Conservation (phyloP, 2,888 invertebrate genomes). For the Tethea ocularis region DNA sequence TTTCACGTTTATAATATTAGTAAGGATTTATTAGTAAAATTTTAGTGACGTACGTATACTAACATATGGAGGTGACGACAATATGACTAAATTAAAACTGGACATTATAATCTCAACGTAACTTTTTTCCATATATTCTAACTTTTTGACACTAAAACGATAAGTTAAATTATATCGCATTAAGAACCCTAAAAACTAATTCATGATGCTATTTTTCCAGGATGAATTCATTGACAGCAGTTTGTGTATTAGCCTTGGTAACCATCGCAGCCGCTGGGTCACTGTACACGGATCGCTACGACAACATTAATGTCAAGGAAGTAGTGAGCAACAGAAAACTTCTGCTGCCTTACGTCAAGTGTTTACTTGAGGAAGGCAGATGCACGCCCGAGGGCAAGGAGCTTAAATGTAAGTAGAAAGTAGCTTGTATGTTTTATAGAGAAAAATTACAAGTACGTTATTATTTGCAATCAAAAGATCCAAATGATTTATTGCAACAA, state of each 20-base stretch:
- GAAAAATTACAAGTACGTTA: background rate
- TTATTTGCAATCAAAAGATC: too few species aligned
- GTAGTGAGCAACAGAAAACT: constrained; percentile 86
- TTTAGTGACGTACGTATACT: too few species aligned
- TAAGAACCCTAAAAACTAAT: background rate
- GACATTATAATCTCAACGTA: too few species aligned
- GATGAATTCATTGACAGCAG: constrained; percentile 45
- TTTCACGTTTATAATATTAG: too few species aligned
- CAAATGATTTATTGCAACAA: too few species aligned
- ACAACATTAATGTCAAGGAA: constrained; percentile 85
- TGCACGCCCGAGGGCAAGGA: constrained; percentile 87
- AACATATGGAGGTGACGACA: too few species aligned
- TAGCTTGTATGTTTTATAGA: background rate
- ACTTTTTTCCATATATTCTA: too few species aligned
- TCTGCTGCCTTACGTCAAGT: constrained; percentile 85
- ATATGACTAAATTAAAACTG: too few species aligned
- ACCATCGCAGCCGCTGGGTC: constrained; percentile 24
- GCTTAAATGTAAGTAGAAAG: constrained; percentile 83
- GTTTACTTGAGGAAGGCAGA: constrained; percentile 82
- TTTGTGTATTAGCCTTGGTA: constrained; percentile 49
- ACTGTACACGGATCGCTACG: constrained; percentile 83
- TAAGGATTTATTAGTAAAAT: too few species aligned
- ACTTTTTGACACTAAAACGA: too few species aligned
- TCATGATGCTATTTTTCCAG: constrained; percentile 20
- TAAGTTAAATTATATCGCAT: too few species aligned